A percentile compares a stretch with the other conserved stretches of the same genome.
These are phyloP conservation scores for Dione vanillae DNA, from an alignment of 2,888 invertebrate genomes.

Conservation along the genomic window DNA sequence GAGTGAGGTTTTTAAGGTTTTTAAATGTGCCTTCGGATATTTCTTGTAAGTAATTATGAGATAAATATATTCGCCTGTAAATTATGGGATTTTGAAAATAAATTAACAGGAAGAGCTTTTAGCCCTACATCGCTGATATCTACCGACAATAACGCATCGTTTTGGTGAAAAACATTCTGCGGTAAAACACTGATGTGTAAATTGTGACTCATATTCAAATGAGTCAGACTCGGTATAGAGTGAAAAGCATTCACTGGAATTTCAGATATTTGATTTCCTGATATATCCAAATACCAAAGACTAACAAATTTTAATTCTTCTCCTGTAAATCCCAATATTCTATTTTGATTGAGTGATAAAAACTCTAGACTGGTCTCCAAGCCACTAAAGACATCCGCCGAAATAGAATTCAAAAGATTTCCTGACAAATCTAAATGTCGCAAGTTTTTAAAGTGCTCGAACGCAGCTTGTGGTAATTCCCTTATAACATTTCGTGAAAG, in stretches of 20 bases:
- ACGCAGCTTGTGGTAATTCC: constrained; percentile 92
- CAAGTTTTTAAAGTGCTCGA: constrained; percentile 90
- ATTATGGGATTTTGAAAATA: constrained; percentile 87
- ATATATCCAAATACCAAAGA: constrained; percentile 89
- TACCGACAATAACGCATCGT: constrained; percentile 87
- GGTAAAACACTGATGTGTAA: constrained; percentile 86
- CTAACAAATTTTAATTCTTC: constrained; percentile 86
- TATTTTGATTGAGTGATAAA: constrained; percentile 90
- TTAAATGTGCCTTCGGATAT: constrained; percentile 91
- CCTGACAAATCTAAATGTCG: constrained; percentile 90
- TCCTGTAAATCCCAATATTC: constrained; percentile 87
- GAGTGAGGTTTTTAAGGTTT: constrained; percentile 89
- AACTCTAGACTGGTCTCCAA: constrained; percentile 89
- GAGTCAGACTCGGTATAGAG: constrained; percentile 86
- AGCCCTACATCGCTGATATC: constrained; percentile 91
- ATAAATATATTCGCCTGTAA: constrained; percentile 88
- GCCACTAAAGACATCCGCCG: constrained; percentile 90
- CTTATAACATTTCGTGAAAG: constrained; percentile 93
- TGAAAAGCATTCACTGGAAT: constrained; percentile 88
- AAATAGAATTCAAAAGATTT: constrained; percentile 89
- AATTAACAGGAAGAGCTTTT: constrained; percentile 88
- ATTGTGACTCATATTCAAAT: constrained; percentile 91
- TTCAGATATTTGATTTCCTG: constrained; percentile 90
- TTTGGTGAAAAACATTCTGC: constrained; percentile 87
- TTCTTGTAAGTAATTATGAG: constrained; percentile 90